A percentile compares a stretch with the other conserved stretches of the same genome.
These are phyloP conservation scores for Tuta absoluta DNA, from an alignment of 2,888 invertebrate species.

Conservation along the genomic window DNA sequence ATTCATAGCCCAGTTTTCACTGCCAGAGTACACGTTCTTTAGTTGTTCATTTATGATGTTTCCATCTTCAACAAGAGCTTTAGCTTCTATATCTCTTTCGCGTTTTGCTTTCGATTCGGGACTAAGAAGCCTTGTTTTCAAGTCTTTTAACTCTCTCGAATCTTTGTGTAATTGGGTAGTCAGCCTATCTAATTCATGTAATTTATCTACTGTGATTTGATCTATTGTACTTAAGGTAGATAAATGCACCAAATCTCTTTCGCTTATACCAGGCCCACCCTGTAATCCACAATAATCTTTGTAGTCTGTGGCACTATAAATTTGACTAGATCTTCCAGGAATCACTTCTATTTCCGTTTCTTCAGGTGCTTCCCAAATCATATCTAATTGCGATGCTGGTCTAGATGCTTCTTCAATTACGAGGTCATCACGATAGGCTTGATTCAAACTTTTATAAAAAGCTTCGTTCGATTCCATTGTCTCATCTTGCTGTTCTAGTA, in stretches of 20 bases:
- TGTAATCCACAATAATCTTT: conserved; percentile 87
- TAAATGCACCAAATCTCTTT: conserved; percentile 88
- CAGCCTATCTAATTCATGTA: conserved; percentile 88
- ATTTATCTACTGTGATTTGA: conserved; percentile 88
- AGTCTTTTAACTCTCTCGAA: conserved; percentile 88
- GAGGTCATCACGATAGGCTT: conserved; percentile 91
- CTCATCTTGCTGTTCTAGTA: conserved; percentile 71
- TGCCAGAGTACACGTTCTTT: conserved; percentile 84
- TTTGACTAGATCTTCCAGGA: conserved; percentile 81
- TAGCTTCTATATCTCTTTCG: conserved; percentile 81
- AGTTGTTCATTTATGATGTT: conserved; percentile 86
- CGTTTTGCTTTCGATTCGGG: conserved; percentile 81
- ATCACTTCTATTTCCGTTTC: conserved; percentile 83
- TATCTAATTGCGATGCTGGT: conserved; percentile 87
- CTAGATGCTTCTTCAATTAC: conserved; percentile 84
- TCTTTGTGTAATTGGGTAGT: conserved; percentile 89
- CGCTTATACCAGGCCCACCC: conserved; percentile 87
- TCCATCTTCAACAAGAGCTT: conserved; percentile 82
- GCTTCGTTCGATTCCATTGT: conserved; percentile 90
- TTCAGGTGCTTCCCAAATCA: conserved; percentile 94
- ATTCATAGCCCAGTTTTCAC: conserved; percentile 86
- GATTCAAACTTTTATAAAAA: conserved; percentile 93
- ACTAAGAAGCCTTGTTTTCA: conserved; percentile 86
- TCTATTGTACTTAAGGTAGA: conserved; percentile 88
- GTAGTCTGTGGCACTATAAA: conserved; percentile 89